Evolutionary conservation across 1,140 invertebrate species (phyloP).

Genomic region (Drosophila prosaltans): DNA sequence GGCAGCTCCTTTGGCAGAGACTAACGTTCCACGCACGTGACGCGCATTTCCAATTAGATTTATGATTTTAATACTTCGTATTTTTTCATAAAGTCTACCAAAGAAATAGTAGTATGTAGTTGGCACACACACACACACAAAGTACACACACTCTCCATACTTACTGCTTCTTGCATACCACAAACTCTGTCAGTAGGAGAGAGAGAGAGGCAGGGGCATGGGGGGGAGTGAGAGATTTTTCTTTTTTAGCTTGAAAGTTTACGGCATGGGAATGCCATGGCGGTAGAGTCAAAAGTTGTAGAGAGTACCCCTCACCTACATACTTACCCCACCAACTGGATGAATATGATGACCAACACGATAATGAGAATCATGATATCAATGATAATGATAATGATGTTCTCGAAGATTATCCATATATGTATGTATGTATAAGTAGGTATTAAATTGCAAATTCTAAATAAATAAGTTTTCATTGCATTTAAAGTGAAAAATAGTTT

Average conservation of each 20-base stretch:
- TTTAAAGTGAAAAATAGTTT: no score
- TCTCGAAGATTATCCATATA: background rate
- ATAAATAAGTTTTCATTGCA: background rate
- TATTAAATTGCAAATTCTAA: conserved; percentile 7
- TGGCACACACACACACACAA: background rate
- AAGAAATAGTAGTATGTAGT: conserved; percentile 36
- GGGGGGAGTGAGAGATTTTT: background rate
- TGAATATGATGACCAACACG: no score
- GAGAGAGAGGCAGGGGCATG: background rate
- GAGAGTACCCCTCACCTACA: no score
- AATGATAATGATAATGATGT: background rate
- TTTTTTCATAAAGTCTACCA: conserved; percentile 73
- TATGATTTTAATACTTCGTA: conserved; percentile 81
- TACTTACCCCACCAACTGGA: background rate
- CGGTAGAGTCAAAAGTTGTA: conserved; percentile 19
- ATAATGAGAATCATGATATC: background rate
- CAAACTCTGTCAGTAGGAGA: background rate
- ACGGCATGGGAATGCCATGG: conserved; percentile 18
- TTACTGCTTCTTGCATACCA: conserved; percentile 11
- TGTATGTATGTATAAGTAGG: background rate
- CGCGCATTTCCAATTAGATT: conserved; percentile 78
- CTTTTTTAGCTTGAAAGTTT: conserved; percentile 10
- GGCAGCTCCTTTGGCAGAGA: conserved; percentile 74
- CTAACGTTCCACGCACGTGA: conserved; percentile 76
- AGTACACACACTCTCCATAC: background rate